These are phyloP conservation scores for Neogobius melanostomus DNA, from an alignment of 2,113 vertebrate species.

Conservation along the genomic window DNA sequence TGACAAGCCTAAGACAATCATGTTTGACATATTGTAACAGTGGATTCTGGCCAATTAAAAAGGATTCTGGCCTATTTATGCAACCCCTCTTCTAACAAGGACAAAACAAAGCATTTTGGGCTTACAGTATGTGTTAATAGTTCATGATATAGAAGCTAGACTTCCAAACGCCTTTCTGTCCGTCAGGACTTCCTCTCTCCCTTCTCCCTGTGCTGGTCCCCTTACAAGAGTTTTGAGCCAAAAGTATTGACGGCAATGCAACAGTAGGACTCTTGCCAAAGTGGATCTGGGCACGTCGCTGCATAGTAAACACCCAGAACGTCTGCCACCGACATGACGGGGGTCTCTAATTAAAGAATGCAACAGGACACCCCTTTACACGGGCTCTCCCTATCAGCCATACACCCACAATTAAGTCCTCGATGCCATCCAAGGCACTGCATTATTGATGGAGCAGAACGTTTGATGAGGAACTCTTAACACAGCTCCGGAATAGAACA, in stretches of 20 bases:
- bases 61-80: too few species aligned
- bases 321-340: slow-evolving; percentile 61
- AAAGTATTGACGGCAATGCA: slow-evolving; percentile 56
- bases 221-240: slow-evolving; percentile 23
- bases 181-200: not conserved
- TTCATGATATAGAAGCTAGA: not conserved
- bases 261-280: slow-evolving; percentile 58
- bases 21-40: too few species aligned
- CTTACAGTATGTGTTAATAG: not conserved
- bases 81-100: too few species aligned
- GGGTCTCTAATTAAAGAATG: slow-evolving; percentile 76
- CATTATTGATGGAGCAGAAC: slow-evolving; percentile 77
- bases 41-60: too few species aligned
- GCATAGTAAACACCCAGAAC: slow-evolving; percentile 60
- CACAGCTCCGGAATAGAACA: slow-evolving; percentile 66
- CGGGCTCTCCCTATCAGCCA: slow-evolving; percentile 63
- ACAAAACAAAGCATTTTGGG: too few species aligned
- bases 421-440: slow-evolving; percentile 63
- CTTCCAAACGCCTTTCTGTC: not conserved
- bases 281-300: slow-evolving; percentile 47
- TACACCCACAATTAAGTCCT: slow-evolving; percentile 72
- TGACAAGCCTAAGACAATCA: too few species aligned
- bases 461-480: slow-evolving; percentile 76
- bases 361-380: slow-evolving; percentile 62
- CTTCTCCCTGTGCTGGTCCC: slow-evolving; percentile 13